Conservation (phyloP, 1,140 invertebrate species). For the Proctacanthus coquilletti region DNA sequence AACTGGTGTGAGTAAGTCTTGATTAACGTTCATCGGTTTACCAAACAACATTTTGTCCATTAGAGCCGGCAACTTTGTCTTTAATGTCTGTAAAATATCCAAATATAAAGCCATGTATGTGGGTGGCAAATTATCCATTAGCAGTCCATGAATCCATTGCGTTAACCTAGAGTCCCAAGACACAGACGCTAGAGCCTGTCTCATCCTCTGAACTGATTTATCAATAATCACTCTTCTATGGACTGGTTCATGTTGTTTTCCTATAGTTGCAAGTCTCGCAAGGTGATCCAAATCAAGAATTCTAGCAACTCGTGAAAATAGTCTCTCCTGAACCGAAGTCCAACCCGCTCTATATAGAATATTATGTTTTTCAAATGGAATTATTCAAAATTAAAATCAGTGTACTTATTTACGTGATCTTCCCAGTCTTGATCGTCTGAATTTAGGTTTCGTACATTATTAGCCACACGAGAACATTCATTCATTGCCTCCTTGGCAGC, state of each 20-base stretch:
- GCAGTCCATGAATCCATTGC: slow-evolving; percentile 62
- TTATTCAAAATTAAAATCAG: background rate
- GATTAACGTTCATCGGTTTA: slow-evolving; percentile 36
- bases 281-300: slow-evolving; percentile 58
- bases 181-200: slow-evolving; percentile 47
- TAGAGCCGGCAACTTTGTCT: slow-evolving; percentile 57
- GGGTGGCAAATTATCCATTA: slow-evolving; percentile 53
- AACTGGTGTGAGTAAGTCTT: slow-evolving; percentile 39
- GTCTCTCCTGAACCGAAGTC: slow-evolving; percentile 43
- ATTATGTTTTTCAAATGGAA: background rate
- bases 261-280: slow-evolving; percentile 41
- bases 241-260: slow-evolving; percentile 45
- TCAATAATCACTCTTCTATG: slow-evolving; percentile 51
- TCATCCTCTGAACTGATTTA: slow-evolving; percentile 48
- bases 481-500: slow-evolving; percentile 50
- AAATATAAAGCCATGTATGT: slow-evolving; percentile 59
- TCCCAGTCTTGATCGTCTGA: slow-evolving; percentile 53
- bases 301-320: slow-evolving; percentile 50
- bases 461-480: slow-evolving; percentile 51
- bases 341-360: slow-evolving; percentile 40
- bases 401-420: slow-evolving; percentile 47
- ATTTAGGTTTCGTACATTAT: slow-evolving; percentile 41
- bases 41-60: slow-evolving; percentile 57
- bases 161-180: slow-evolving; percentile 53
- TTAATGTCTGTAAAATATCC: slow-evolving; percentile 63